Evolutionary conservation across 2,888 invertebrate species (phyloP).

Genomic region (Pyrgus malvae): DNA sequence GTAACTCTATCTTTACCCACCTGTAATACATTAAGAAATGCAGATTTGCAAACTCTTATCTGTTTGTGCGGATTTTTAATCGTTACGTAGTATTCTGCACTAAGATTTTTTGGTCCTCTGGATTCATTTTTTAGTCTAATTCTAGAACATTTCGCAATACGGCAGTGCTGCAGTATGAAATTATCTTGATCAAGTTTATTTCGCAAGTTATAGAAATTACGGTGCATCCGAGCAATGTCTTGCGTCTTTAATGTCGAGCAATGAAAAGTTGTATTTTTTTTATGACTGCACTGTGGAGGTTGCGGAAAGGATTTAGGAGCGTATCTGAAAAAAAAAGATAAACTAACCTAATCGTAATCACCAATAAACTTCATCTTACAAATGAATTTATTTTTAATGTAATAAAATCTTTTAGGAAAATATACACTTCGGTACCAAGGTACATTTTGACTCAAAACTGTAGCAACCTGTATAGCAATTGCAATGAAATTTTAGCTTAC

Average conservation of each 20-base stretch:
- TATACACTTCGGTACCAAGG: background rate
- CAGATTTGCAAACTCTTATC: conserved; percentile 23
- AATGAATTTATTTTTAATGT: conserved; percentile 1
- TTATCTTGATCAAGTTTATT: conserved; percentile 27
- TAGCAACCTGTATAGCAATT: conserved; percentile 1
- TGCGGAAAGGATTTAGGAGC: conserved; percentile 11
- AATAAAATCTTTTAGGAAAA: background rate
- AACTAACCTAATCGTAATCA: conserved; percentile 1
- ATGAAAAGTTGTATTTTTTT: conserved; percentile 21
- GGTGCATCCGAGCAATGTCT: conserved; percentile 28
- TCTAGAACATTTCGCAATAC: conserved; percentile 26
- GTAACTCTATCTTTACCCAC: conserved; percentile 32
- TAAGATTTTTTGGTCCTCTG: conserved; percentile 25
- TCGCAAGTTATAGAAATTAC: conserved; percentile 26
- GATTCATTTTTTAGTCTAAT: conserved; percentile 24
- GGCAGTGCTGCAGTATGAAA: conserved; percentile 28
- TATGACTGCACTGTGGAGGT: conserved; percentile 17
- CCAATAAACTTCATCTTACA: background rate
- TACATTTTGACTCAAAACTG: conserved; percentile 1
- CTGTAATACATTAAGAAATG: conserved; percentile 26
- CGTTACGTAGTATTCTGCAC: conserved; percentile 20
- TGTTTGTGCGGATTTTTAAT: conserved; percentile 29
- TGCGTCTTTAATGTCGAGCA: conserved; percentile 27
- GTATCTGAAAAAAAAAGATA: background rate
- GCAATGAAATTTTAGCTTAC: background rate